These are phyloP conservation scores for Pampus argenteus DNA, from an alignment of 2,797 vertebrate species.

Conservation along the genomic window DNA sequence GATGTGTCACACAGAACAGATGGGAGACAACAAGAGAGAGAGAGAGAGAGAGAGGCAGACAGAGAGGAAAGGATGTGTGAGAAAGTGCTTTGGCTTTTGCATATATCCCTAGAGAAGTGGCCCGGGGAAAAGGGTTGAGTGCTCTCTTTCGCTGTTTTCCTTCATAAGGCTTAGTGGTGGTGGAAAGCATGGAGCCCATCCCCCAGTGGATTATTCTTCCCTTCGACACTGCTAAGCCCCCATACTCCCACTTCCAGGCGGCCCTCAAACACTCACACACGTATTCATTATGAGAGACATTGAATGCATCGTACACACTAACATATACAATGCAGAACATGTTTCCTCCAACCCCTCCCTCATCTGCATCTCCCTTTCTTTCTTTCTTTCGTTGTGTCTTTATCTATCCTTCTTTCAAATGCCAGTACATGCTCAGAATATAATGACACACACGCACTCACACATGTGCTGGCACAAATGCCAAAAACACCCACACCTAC, in stretches of 20 bases:
- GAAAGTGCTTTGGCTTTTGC: constrained; percentile 76
- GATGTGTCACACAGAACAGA: constrained; percentile 81
- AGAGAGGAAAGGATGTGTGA: constrained; percentile 60
- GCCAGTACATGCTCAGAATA: constrained; percentile 40
- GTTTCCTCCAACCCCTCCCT: constrained; percentile 30
- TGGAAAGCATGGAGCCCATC: constrained; percentile 73
- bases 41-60: constrained; percentile 24
- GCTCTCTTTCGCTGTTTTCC: constrained; percentile 75
- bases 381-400: constrained; percentile 35
- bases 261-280: constrained; percentile 76
- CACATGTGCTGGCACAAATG: no score
- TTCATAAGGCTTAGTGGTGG: constrained; percentile 76
- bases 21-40: constrained; percentile 63
- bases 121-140: constrained; percentile 74
- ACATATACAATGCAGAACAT: constrained; percentile 38
- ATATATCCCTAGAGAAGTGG: constrained; percentile 77
- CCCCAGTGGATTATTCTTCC: constrained; percentile 82
- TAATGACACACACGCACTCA: constrained; percentile 23
- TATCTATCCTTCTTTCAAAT: constrained; percentile 61
- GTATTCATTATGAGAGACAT: constrained; percentile 72
- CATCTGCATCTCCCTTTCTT: constrained; percentile 17
- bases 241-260: constrained; percentile 73
- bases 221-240: constrained; percentile 76
- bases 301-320: constrained; percentile 51
- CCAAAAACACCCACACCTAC: constrained; percentile 25